Evolutionary conservation across 2,888 invertebrate species (phyloP).

Genomic region (Papilio demoleus): DNA sequence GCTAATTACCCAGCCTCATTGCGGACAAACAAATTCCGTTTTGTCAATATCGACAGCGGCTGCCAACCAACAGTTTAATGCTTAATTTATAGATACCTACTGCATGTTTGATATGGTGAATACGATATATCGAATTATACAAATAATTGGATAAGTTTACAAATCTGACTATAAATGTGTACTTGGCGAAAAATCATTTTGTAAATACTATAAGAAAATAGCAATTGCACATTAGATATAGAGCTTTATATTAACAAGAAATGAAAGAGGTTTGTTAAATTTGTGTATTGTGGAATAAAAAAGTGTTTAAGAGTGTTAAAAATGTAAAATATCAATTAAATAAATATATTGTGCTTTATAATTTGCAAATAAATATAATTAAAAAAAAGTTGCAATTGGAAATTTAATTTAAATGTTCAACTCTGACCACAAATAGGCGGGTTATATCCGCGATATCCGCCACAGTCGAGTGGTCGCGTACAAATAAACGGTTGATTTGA

Average conservation of each 20-base stretch:
- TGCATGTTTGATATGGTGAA: conserved; percentile 2
- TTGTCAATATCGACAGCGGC: conserved; percentile 48
- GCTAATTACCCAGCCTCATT: conserved; percentile 56
- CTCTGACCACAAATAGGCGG: conserved; percentile 34
- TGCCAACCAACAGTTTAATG: conserved; percentile 26
- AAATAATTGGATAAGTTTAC: background rate
- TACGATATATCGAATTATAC: conserved; percentile 12
- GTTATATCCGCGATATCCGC: conserved; percentile 47
- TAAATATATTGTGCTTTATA: background rate
- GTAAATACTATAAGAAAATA: no score
- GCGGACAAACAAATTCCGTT: conserved; percentile 53
- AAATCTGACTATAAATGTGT: conserved; percentile 4
- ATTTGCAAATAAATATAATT: conserved; percentile 1
- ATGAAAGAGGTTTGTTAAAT: background rate
- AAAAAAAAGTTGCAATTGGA: conserved; percentile 17
- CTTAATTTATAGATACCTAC: conserved; percentile 31
- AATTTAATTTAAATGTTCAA: conserved; percentile 40
- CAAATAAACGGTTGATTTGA: conserved; percentile 75
- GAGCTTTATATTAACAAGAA: no score
- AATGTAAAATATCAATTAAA: background rate
- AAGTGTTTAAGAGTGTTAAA: background rate
- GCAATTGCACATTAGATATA: no score
- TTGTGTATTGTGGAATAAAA: background rate
- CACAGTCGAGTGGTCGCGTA: conserved; percentile 59
- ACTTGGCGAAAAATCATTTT: no score